Percentiles rank a stretch among this genome's conserved stretches.
phyloP scores from a whole-genome alignment of 2,888 invertebrate genomes.

The Thera obeliscata region DNA sequence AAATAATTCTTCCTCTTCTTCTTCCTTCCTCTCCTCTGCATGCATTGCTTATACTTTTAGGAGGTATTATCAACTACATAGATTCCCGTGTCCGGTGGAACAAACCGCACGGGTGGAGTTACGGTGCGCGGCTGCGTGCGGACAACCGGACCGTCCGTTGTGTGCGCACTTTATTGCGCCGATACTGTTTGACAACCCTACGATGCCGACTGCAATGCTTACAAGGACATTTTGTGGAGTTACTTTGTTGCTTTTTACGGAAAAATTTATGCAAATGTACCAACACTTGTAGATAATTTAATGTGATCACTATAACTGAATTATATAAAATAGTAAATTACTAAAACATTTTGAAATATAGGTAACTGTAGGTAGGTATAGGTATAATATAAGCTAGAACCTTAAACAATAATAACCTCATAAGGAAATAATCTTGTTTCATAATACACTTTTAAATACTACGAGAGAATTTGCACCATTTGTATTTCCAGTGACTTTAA shows the following conservation, averaged over 20 bases:
- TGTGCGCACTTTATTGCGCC: slow-evolving; percentile 67
- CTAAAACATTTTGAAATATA: too few species aligned
- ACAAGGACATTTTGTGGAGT: slow-evolving; percentile 9
- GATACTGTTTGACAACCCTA: slow-evolving; percentile 64
- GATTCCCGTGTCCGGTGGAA: slow-evolving; percentile 17
- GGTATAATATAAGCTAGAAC: too few species aligned
- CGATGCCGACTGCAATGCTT: slow-evolving; percentile 20
- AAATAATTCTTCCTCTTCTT: too few species aligned
- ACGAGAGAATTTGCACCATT: too few species aligned
- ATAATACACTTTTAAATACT: too few species aligned
- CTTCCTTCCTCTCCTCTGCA: too few species aligned
- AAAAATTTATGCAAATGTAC: not conserved
- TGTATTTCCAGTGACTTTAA: too few species aligned
- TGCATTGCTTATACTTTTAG: not conserved
- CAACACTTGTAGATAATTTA: not conserved
- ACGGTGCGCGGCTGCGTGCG: slow-evolving; percentile 65
- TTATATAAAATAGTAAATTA: too few species aligned
- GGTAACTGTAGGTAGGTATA: too few species aligned
- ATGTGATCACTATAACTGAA: too few species aligned
- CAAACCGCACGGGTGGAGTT: slow-evolving; percentile 68
- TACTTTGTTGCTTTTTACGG: slow-evolving; percentile 3
- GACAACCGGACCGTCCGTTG: slow-evolving; percentile 62
- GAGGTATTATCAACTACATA: slow-evolving; percentile 35
- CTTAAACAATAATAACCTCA: too few species aligned
- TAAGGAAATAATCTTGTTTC: too few species aligned